phyloP scores from a whole-genome alignment of 2,888 invertebrate genomes.

The Drosophila longiperda region DNA sequence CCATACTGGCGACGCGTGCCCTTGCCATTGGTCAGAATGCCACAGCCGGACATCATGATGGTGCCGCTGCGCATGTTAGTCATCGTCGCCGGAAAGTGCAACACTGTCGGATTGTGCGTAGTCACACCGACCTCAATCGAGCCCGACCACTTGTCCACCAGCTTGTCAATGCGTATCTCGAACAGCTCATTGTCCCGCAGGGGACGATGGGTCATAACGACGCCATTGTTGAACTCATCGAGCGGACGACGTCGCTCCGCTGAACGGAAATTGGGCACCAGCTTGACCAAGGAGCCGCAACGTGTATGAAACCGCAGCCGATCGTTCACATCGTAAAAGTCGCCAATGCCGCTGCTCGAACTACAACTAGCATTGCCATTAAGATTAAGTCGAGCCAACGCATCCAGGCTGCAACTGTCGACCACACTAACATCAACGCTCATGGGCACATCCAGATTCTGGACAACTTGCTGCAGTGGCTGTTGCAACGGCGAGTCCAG shows the following conservation, averaged over 20 bases:
- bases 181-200: constrained; percentile 95
- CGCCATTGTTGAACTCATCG: constrained; percentile 98
- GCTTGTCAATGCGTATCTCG: constrained; percentile 96
- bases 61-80: constrained; percentile 97
- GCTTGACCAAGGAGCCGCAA: constrained; percentile 94
- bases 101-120: constrained; percentile 94
- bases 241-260: constrained; percentile 94
- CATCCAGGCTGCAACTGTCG: constrained; percentile 48
- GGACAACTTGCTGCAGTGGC: constrained; percentile 72
- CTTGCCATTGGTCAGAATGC: constrained; percentile 97
- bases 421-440: constrained; percentile 81
- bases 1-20: constrained; percentile 97
- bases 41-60: constrained; percentile 98
- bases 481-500: constrained; percentile 69
- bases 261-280: constrained; percentile 92
- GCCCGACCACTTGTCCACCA: constrained; percentile 97
- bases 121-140: constrained; percentile 93
- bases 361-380: constrained; percentile 36
- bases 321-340: constrained; percentile 86
- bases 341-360: constrained; percentile 36
- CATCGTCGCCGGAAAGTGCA: constrained; percentile 98
- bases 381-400: constrained; percentile 41
- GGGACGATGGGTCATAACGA: constrained; percentile 96
- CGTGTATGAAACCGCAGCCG: constrained; percentile 93
- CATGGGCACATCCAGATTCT: constrained; percentile 84